These are phyloP conservation scores for Emmelina monodactyla DNA, from an alignment of 2,888 invertebrate species.

Conservation along the genomic window DNA sequence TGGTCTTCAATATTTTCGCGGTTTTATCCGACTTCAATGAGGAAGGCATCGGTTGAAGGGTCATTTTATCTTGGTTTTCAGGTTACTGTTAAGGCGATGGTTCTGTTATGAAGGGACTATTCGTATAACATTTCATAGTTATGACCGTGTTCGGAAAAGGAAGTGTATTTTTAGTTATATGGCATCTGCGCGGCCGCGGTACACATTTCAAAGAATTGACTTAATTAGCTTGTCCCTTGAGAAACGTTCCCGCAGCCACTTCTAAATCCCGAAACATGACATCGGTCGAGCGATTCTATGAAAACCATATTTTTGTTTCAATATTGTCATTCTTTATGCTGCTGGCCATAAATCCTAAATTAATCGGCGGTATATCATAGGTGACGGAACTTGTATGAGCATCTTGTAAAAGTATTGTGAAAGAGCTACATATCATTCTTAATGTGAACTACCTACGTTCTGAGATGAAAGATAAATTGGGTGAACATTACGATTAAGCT, in stretches of 20 bases:
- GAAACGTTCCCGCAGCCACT: conserved; percentile 38
- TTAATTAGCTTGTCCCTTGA: conserved; percentile 54
- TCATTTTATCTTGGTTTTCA: conserved; percentile 29
- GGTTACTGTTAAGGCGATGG: conserved; percentile 46
- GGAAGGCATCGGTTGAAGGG: conserved; percentile 11
- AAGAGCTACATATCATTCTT: background rate
- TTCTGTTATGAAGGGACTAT: conserved; percentile 47
- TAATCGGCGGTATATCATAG: background rate
- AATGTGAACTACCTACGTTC: too few relatives aligned
- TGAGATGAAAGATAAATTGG: too few relatives aligned
- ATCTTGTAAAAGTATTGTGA: background rate
- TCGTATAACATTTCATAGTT: conserved; percentile 57
- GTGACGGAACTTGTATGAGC: background rate
- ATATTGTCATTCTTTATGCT: background rate
- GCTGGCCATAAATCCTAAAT: background rate
- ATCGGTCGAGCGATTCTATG: background rate
- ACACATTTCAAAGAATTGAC: conserved; percentile 51
- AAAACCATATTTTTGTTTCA: background rate
- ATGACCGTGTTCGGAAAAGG: conserved; percentile 56
- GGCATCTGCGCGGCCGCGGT: conserved; percentile 49
- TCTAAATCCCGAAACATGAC: conserved; percentile 29
- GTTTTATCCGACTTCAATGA: conserved; percentile 20
- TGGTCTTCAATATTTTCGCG: conserved; percentile 31
- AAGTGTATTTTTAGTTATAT: conserved; percentile 57
- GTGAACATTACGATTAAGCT: too few relatives aligned